Conservation (phyloP, 92 coral and sea anemone species). For the Phenganax marumi region DNA sequence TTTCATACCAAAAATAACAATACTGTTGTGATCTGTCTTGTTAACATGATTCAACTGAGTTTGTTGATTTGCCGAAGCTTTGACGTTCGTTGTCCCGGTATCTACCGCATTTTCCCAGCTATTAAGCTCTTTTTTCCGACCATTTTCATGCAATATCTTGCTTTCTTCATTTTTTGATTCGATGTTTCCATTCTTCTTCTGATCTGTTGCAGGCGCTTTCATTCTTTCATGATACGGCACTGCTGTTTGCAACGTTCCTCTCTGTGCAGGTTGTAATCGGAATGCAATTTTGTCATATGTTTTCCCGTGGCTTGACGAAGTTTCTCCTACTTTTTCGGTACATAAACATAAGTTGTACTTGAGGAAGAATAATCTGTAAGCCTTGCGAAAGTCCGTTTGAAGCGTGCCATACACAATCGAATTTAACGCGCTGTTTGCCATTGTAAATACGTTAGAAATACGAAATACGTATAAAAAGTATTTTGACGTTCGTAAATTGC, state of each 20-base stretch:
- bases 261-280: not conserved
- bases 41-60: conserved; percentile 62
- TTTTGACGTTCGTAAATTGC: conserved; percentile 63
- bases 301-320: conserved; percentile 11
- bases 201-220: not conserved
- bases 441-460: conserved; percentile 87
- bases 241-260: not conserved
- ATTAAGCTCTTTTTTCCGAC: not conserved
- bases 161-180: not conserved
- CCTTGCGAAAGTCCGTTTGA: conserved; percentile 84
- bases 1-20: conserved; percentile 25
- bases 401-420: conserved; percentile 94
- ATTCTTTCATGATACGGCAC: not conserved
- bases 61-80: not conserved
- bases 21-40: conserved; percentile 54
- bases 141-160: conserved; percentile 1
- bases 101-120: not conserved
- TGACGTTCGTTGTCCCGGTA: conserved; percentile 14
- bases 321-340: not conserved
- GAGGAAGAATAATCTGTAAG: conserved; percentile 76
- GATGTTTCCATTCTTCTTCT: not conserved
- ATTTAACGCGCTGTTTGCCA: conserved; percentile 98
- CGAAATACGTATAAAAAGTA: conserved; percentile 79
- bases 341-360: conserved; percentile 39
- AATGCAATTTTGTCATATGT: conserved; percentile 3